Conservation (phyloP, 2,797 vertebrate genomes). For the Darevskia mixta region DNA sequence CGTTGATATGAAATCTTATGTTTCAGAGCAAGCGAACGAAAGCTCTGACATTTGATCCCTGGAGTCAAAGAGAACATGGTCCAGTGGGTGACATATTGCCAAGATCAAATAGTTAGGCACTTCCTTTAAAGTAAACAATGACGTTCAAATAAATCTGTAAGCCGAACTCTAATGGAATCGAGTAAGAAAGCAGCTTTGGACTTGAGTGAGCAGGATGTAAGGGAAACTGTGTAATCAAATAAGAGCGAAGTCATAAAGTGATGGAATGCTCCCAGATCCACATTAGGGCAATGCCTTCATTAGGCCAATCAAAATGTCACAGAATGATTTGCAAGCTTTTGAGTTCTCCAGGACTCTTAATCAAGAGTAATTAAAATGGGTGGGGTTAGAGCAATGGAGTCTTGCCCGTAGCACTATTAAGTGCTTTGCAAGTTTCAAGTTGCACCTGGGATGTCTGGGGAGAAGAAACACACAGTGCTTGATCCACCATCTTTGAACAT, state of each 20-base stretch:
- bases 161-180: not conserved
- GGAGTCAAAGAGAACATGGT: not conserved
- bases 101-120: not conserved
- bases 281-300: too few relatives aligned
- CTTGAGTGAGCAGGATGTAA: not conserved
- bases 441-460: too few relatives aligned
- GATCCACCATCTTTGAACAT: too few relatives aligned
- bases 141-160: slow-evolving; percentile 17
- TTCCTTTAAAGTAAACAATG: slow-evolving; percentile 38
- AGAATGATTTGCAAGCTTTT: too few relatives aligned
- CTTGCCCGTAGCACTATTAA: too few relatives aligned
- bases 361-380: too few relatives aligned
- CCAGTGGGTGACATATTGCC: not conserved
- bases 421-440: too few relatives aligned
- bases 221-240: not conserved
- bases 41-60: slow-evolving; percentile 17
- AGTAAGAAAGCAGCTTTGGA: not conserved
- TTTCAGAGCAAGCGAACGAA: not conserved
- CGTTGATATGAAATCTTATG: not conserved
- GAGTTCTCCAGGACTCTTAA: too few relatives aligned
- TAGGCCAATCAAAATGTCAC: too few relatives aligned
- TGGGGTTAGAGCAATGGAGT: too few relatives aligned
- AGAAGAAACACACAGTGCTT: too few relatives aligned
- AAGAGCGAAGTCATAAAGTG: not conserved
- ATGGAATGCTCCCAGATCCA: not conserved